Percentiles rank a stretch among this genome's conserved stretches.
phyloP scores from a whole-genome alignment of 2,797 vertebrate genomes.

The Semaprochilodus insignis region DNA sequence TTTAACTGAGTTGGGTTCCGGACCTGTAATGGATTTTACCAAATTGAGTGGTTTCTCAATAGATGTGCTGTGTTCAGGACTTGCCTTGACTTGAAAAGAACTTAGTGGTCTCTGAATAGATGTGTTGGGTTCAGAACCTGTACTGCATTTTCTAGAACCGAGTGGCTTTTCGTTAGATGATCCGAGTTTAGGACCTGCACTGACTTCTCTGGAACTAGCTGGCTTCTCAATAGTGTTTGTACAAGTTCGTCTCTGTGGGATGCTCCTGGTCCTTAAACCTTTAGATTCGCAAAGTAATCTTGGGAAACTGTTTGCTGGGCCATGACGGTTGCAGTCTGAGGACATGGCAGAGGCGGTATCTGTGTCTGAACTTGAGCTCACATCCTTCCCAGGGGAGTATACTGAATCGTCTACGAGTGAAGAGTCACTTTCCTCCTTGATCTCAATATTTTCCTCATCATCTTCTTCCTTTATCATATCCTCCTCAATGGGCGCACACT shows the following conservation, averaged over 20 bases:
- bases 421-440: constrained; percentile 25
- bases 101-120: background rate
- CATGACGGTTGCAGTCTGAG: background rate
- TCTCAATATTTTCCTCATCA: constrained; percentile 5
- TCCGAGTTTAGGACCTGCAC: background rate
- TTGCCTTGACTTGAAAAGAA: background rate
- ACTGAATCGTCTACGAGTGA: constrained; percentile 10
- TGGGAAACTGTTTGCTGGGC: background rate
- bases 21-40: background rate
- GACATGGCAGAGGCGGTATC: background rate
- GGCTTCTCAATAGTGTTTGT: background rate
- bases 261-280: background rate
- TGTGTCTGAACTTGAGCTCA: background rate
- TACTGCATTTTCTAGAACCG: background rate
- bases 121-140: background rate
- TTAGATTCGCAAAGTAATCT: background rate
- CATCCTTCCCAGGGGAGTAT: constrained; percentile 11
- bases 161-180: background rate
- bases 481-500: constrained; percentile 33
- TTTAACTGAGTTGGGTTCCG: background rate
- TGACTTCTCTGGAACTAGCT: background rate
- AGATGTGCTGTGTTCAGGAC: background rate
- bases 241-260: background rate
- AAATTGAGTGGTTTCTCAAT: background rate
- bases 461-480: constrained; percentile 26